Evolutionary conservation across 30 jellyfish, hydroid and myxozoan genomes (phyloP).

Genomic region (Aurelia aurita complex sp. Pacific): DNA sequence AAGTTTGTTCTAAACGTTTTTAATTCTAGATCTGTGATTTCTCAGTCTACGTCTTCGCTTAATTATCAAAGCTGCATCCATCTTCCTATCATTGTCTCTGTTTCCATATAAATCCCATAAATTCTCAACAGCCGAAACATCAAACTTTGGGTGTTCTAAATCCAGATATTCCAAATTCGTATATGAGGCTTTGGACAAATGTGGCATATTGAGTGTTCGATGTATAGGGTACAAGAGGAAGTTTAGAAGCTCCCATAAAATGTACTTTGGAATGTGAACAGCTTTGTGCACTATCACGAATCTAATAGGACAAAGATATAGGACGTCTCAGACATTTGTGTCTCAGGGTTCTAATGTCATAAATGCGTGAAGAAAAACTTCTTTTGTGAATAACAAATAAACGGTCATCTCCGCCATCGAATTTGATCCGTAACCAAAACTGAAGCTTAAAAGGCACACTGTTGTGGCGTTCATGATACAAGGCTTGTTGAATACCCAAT

Average conservation of each 20-base stretch:
- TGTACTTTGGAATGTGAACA: slow-evolving; percentile 81
- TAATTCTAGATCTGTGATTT: neutral
- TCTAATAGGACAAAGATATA: slow-evolving; percentile 67
- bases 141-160: slow-evolving; percentile 75
- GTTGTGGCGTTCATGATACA: neutral
- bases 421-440: no score
- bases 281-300: slow-evolving; percentile 81
- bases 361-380: no score
- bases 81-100: slow-evolving; percentile 19
- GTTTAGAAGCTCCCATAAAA: slow-evolving; percentile 77
- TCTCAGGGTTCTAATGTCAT: no score
- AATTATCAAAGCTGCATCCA: slow-evolving; percentile 8
- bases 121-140: slow-evolving; percentile 45
- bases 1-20: neutral
- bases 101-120: slow-evolving; percentile 58
- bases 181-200: slow-evolving; percentile 31
- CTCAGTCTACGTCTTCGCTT: slow-evolving; percentile 32
- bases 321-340: slow-evolving; percentile 26
- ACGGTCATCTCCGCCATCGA: no score
- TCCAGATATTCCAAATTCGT: slow-evolving; percentile 66
- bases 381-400: no score
- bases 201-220: slow-evolving; percentile 54
- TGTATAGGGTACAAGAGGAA: slow-evolving; percentile 76
- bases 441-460: neutral
- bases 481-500: no score